These are phyloP conservation scores for Rhagophthalmus giganteus DNA, from an alignment of 2,888 invertebrate genomes.

Conservation along the genomic window DNA sequence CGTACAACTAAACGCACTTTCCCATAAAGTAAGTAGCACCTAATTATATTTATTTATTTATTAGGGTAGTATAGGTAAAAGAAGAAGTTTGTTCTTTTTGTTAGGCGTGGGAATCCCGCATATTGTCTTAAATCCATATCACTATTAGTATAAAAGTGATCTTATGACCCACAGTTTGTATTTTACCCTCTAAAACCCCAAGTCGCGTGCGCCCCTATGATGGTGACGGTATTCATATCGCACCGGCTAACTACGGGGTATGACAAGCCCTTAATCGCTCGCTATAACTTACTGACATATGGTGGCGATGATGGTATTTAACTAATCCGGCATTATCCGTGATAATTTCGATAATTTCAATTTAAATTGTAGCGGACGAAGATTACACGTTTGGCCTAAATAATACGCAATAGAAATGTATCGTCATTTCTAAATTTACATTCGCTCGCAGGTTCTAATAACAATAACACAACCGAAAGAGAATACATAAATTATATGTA, in stretches of 20 bases:
- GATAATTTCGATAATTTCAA: constrained; percentile 1
- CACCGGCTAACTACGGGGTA: constrained; percentile 22
- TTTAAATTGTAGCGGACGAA: too few species aligned
- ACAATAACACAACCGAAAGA: constrained; percentile 9
- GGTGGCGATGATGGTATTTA: constrained; percentile 45
- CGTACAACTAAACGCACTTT: too few species aligned
- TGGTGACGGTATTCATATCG: constrained; percentile 21
- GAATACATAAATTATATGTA: neutral
- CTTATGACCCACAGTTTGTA: constrained; percentile 19
- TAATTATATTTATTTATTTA: too few species aligned
- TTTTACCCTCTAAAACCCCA: constrained; percentile 31
- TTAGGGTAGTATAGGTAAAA: neutral
- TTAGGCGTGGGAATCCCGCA: constrained; percentile 36
- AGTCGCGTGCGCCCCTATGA: constrained; percentile 47
- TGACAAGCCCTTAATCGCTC: constrained; percentile 26
- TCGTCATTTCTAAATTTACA: constrained; percentile 25
- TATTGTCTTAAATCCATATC: constrained; percentile 29
- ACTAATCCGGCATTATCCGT: constrained; percentile 22
- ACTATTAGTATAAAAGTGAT: constrained; percentile 22
- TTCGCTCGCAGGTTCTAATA: neutral
- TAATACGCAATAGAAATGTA: constrained; percentile 3
- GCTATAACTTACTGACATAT: constrained; percentile 40
- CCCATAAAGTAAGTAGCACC: too few species aligned
- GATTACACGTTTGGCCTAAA: neutral
- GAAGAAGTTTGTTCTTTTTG: neutral